Conservation (phyloP, 2,113 vertebrate species). For the Colinus virginianus region DNA sequence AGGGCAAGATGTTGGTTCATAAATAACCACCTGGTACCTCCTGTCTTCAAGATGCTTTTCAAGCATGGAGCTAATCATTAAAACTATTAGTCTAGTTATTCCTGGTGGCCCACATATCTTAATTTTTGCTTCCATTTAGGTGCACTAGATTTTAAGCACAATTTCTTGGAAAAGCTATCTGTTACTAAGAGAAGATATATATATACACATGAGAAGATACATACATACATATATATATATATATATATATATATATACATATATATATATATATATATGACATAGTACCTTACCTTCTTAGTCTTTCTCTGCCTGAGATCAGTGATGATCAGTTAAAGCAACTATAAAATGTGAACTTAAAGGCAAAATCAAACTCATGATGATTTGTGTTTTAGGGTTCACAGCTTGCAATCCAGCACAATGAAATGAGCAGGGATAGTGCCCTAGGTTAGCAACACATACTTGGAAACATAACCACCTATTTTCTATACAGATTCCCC, state of each 20-base stretch:
- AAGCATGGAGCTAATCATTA: neutral
- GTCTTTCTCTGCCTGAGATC: neutral
- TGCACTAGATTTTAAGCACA: neutral
- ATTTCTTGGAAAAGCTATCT: neutral
- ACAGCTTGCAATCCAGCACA: neutral
- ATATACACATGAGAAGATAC: neutral
- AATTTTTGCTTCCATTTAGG: neutral
- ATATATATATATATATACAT: too few species aligned
- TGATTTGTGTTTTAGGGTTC: neutral
- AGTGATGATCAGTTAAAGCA: neutral
- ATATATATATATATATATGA: neutral
- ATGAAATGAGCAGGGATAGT: neutral
- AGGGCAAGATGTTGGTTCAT: fast-evolving
- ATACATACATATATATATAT: too few species aligned
- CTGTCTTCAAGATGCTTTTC: neutral
- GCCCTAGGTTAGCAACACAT: neutral
- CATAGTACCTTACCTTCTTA: neutral
- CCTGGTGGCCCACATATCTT: neutral
- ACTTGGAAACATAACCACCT: neutral
- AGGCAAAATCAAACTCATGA: neutral
- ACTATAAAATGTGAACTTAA: neutral
- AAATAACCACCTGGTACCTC: neutral
- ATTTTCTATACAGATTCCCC: neutral
- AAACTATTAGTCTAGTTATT: neutral
- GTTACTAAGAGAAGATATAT: neutral